A percentile compares a stretch with the other conserved stretches of the same genome.
Conservation (phyloP, 2,113 vertebrate genomes). For the Camelus dromedarius region DNA sequence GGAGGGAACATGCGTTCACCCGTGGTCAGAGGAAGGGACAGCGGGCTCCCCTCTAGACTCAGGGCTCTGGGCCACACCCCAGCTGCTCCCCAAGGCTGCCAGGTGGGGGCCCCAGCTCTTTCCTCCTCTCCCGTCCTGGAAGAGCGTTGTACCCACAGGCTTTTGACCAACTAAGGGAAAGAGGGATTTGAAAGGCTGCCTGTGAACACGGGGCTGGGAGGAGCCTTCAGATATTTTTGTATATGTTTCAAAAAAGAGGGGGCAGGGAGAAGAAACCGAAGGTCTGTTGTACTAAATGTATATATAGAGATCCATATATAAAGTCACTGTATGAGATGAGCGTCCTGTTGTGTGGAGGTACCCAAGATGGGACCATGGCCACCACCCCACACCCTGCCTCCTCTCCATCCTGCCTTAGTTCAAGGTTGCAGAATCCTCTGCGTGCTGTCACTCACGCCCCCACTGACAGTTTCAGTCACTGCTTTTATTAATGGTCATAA, state of each 20-base stretch:
- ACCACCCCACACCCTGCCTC: not conserved
- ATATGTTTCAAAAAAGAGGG: conserved; percentile 58
- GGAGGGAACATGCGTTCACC: not conserved
- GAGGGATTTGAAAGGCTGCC: conserved; percentile 47
- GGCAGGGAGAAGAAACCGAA: conserved; percentile 52
- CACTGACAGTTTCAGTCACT: not conserved
- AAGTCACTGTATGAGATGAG: conserved; percentile 49
- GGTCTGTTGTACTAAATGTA: conserved; percentile 57
- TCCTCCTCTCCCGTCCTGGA: not conserved
- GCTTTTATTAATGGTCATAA: conserved; percentile 35
- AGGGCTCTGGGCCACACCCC: not conserved
- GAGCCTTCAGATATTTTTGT: conserved; percentile 69
- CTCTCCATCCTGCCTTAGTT: not conserved
- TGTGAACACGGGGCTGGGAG: conserved; percentile 51
- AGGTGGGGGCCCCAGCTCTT: not conserved
- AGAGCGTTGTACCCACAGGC: conserved; percentile 15
- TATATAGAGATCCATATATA: conserved; percentile 63
- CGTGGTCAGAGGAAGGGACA: not conserved
- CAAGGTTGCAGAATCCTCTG: not conserved
- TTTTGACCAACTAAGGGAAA: conserved; percentile 72
- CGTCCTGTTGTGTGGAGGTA: conserved; percentile 35
- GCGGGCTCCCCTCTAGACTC: not conserved
- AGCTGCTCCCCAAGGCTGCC: not conserved
- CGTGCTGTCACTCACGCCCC: not conserved
- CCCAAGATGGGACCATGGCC: not conserved